These are phyloP conservation scores for Trachops cirrhosus DNA, from an alignment of 2,797 vertebrate genomes.

Conservation along the genomic window DNA sequence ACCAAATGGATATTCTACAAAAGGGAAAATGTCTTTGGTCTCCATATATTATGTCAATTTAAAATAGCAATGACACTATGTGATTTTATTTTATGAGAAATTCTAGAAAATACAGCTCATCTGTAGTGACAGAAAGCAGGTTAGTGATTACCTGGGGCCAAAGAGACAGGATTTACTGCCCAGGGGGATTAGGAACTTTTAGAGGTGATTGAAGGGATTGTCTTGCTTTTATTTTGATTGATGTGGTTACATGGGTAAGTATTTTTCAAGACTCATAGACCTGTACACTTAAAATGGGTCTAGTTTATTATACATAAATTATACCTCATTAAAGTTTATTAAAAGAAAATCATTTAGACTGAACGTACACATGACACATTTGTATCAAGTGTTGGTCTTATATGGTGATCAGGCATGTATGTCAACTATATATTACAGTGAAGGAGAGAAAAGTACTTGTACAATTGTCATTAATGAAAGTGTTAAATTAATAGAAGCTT, in stretches of 20 bases:
- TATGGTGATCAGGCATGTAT: neutral
- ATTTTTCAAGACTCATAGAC: conserved; percentile 15
- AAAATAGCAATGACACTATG: neutral
- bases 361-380: neutral
- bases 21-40: neutral
- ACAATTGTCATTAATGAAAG: neutral
- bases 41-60: conserved; percentile 12
- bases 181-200: neutral
- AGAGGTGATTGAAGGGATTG: neutral
- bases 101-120: conserved; percentile 13
- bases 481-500: neutral
- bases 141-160: neutral
- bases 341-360: conserved; percentile 19
- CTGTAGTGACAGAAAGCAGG: neutral
- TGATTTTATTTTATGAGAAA: conserved; percentile 16
- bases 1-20: neutral
- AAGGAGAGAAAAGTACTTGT: neutral
- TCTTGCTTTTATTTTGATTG: conserved; percentile 36
- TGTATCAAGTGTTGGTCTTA: neutral
- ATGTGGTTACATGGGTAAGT: neutral
- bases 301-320: neutral
- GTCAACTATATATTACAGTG: neutral
- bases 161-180: neutral
- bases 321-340: neutral
- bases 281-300: neutral